Percentiles rank a stretch among this genome's conserved stretches.
These are phyloP conservation scores for Zaprionus ghesquierei DNA, from an alignment of 1,140 invertebrate genomes.

Conservation along the genomic window DNA sequence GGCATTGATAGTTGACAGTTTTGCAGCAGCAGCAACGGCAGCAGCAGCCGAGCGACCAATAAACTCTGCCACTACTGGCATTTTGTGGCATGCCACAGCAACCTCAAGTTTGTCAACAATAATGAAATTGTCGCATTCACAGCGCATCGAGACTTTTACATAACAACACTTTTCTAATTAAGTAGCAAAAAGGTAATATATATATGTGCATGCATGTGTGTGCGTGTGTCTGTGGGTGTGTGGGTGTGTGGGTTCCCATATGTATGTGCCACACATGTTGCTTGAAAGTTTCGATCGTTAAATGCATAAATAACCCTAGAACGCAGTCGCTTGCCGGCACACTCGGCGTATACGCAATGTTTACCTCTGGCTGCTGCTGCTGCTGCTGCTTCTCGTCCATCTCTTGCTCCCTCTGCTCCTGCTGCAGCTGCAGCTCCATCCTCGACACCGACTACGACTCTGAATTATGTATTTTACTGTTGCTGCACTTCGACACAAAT, in stretches of 20 bases:
- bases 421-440: background rate
- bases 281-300: slow-evolving; percentile 53
- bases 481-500: slow-evolving; percentile 42
- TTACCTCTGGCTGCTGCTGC: slow-evolving; percentile 1
- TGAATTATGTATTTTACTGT: slow-evolving; percentile 64
- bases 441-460: background rate
- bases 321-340: slow-evolving; percentile 7
- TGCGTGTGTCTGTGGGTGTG: background rate
- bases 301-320: slow-evolving; percentile 60
- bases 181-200: slow-evolving; percentile 63
- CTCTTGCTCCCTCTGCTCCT: background rate
- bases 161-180: slow-evolving; percentile 72
- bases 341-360: slow-evolving; percentile 17
- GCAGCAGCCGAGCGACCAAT: slow-evolving; percentile 21
- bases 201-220: background rate
- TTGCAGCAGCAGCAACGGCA: slow-evolving; percentile 11
- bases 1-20: slow-evolving; percentile 72
- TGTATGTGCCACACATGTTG: slow-evolving; percentile 7
- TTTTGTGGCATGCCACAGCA: slow-evolving; percentile 66
- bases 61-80: slow-evolving; percentile 37
- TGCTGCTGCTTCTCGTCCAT: background rate
- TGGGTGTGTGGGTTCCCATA: background rate
- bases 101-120: slow-evolving; percentile 75
- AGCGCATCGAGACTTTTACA: slow-evolving; percentile 37
- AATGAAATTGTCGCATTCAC: slow-evolving; percentile 65